phyloP scores from a whole-genome alignment of 37 sponge, comb jelly and placozoan species.

The Agelas oroides region DNA sequence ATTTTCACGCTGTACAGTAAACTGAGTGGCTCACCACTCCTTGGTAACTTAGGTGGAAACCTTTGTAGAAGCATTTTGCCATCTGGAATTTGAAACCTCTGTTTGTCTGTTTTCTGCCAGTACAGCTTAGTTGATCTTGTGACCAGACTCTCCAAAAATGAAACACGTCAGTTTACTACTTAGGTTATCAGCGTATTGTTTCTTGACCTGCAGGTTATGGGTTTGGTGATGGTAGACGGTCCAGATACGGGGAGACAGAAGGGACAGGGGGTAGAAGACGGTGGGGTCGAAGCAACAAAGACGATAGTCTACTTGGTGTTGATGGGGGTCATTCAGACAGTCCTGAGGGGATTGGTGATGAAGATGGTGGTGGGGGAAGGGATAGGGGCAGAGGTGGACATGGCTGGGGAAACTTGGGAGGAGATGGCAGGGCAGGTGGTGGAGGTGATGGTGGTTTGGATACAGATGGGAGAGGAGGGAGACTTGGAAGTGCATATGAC shows the following conservation, averaged over 20 bases:
- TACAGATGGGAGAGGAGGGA: neutral
- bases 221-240: neutral
- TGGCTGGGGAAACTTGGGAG: neutral
- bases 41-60: too few relatives aligned
- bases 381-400: neutral
- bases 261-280: slow-evolving; percentile 15
- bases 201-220: neutral
- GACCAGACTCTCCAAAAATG: too few relatives aligned
- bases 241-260: neutral
- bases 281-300: neutral
- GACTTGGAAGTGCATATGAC: neutral
- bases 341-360: neutral
- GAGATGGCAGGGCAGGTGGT: neutral
- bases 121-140: too few relatives aligned
- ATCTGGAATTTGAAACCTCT: too few relatives aligned
- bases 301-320: neutral
- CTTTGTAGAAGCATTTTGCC: too few relatives aligned
- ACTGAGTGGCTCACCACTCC: too few relatives aligned
- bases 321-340: slow-evolving; percentile 18
- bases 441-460: neutral
- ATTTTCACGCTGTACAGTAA: too few relatives aligned
- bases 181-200: too few relatives aligned
- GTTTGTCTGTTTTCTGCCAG: too few relatives aligned
- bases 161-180: too few relatives aligned
- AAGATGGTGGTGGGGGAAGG: neutral